Evolutionary conservation across 2,113 vertebrate species (phyloP), one percentile per base, ranked within the genome.

Genomic region (Saguinus imperator): DNA sequence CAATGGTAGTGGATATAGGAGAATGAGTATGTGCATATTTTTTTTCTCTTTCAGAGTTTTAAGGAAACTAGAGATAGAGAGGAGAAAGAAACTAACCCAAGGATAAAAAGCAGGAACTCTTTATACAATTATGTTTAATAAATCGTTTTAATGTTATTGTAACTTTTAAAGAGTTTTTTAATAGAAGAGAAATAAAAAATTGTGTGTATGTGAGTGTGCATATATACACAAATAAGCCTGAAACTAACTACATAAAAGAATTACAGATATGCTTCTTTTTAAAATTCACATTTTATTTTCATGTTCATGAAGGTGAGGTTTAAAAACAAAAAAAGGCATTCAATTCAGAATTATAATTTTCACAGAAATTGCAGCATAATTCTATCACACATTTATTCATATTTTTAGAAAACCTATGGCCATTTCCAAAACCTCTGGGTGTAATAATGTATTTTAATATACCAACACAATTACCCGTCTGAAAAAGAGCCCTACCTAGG

Each of bases 371-470:
- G 37, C 40, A 52, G 61, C 68, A 91, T 89, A 96, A 96, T 96
- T 98, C 77, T 92, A 50, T 76, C 73, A 94, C 55, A 87, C 66
- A 91, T 92, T 97, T 96, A 94, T 94, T 97, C 37, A 77, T 86
- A 94, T 94, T 96, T 87, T 96, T 88, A 91, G 92, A 95, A 96
- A 97, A 91, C 89, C 79, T 89, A 90, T 23, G 55, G 85, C 91
- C 35, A 87, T 96, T 97, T 97, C 68, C 48, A 92, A 98, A 96
- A 94, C 91, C 92, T 93, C 87, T 94, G 96, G 88, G 96, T 95
- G 48, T 66, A 94, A 95, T 97, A 96, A 95, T 80, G 84, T 95
- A 95, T 95, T 98, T 97, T 73, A 95, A 97, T 97, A 96, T 64
- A 95, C 55, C 73, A 83, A 68, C 82, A 95, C 76, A 97, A 96